Percentiles rank a stretch among this genome's conserved stretches.
Conservation (phyloP, 2,113 vertebrate species). For the Apodemus sylvaticus region DNA sequence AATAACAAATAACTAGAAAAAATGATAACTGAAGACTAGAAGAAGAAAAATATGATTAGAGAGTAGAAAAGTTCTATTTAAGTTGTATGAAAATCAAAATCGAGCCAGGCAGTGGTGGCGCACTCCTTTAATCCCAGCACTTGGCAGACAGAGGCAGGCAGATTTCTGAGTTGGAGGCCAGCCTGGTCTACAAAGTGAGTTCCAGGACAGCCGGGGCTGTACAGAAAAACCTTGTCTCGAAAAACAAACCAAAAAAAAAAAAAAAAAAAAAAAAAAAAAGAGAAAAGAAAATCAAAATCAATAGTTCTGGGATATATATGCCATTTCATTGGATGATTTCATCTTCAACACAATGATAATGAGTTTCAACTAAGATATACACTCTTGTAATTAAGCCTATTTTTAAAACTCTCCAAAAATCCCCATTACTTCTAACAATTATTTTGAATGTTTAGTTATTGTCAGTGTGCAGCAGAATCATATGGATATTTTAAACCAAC, state of each 20-base stretch:
- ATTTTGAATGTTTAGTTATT: neutral
- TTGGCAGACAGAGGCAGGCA: too few relatives aligned
- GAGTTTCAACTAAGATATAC: neutral
- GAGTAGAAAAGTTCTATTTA: neutral
- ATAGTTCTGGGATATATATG: neutral
- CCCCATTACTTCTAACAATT: neutral
- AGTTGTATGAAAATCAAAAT: neutral
- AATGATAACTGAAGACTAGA: neutral
- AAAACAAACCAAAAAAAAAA: too few relatives aligned
- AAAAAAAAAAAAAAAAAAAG: too few relatives aligned
- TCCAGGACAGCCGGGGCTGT: too few relatives aligned
- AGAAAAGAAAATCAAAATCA: too few relatives aligned
- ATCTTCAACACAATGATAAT: neutral
- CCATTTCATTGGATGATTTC: neutral
- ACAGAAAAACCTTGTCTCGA: too few relatives aligned
- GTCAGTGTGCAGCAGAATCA: neutral
- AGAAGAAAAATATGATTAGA: constrained; percentile 6
- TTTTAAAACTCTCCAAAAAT: neutral
- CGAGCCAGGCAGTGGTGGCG: too few relatives aligned
- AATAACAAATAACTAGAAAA: neutral
- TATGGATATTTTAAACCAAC: neutral
- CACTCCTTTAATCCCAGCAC: too few relatives aligned
- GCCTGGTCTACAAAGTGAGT: too few relatives aligned
- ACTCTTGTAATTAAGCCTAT: neutral
- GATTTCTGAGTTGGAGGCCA: too few relatives aligned